A percentile compares a stretch with the other conserved stretches of the same genome.
Conservation (phyloP, 2,113 vertebrate genomes). For the Chaetura pelagica region DNA sequence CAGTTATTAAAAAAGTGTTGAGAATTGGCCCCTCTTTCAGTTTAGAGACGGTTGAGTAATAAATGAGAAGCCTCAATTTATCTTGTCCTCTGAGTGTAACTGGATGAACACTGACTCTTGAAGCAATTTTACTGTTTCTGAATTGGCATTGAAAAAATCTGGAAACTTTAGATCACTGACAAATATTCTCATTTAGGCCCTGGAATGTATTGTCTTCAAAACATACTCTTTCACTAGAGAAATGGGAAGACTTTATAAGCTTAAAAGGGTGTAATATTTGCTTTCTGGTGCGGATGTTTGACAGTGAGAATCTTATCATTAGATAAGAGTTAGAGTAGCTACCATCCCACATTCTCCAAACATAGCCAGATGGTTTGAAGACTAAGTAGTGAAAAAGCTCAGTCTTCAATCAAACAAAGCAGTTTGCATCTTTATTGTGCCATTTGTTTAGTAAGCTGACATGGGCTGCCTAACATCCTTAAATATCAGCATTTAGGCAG, state of each 20-base stretch:
- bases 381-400: constrained; percentile 59
- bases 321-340: constrained; percentile 72
- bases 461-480: constrained; percentile 48
- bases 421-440: constrained; percentile 68
- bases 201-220: background rate
- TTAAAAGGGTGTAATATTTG: constrained; percentile 49
- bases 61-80: background rate
- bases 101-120: background rate
- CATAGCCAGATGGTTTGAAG: constrained; percentile 73
- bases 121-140: background rate
- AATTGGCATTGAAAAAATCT: background rate
- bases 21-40: background rate
- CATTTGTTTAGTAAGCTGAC: constrained; percentile 76
- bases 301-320: constrained; percentile 67
- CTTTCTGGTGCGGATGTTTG: constrained; percentile 46
- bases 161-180: background rate
- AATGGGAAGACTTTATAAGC: background rate
- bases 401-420: constrained; percentile 69
- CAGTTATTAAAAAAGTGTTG: background rate
- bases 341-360: constrained; percentile 73
- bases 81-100: background rate
- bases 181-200: background rate
- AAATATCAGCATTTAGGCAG: constrained; percentile 66
- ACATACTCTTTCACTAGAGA: background rate
- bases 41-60: background rate